Evolutionary conservation across 2,797 vertebrate species (phyloP).

Genomic region (Dermochelys coriacea): DNA sequence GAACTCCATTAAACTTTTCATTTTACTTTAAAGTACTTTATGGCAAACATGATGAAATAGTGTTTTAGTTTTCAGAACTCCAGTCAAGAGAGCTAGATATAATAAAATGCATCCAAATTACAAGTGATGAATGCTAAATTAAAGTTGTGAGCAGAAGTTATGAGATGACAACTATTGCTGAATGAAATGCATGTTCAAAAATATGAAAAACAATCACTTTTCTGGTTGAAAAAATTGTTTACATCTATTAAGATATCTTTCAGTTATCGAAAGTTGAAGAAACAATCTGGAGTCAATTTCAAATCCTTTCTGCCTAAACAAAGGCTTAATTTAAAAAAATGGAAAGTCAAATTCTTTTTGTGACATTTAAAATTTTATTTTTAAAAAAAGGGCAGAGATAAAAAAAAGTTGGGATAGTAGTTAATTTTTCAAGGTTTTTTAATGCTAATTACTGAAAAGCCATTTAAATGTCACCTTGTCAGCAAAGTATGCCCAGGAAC

Average conservation of each 20-base stretch:
- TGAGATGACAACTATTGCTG: constrained; percentile 6
- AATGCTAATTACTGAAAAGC: constrained; percentile 59
- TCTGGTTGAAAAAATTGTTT: not conserved
- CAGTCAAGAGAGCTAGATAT: not conserved
- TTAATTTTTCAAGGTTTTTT: constrained; percentile 43
- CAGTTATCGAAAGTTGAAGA: not conserved
- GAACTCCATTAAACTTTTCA: constrained; percentile 32
- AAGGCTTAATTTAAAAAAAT: not conserved
- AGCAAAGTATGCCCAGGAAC: not conserved
- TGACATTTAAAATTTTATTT: not conserved
- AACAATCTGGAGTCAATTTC: not conserved
- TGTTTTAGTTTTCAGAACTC: constrained; percentile 31
- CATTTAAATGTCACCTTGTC: constrained; percentile 59
- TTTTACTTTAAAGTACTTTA: constrained; percentile 39
- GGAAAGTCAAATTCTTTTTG: not conserved
- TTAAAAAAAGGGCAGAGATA: constrained; percentile 45
- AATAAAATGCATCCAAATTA: not conserved
- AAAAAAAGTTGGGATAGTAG: constrained; percentile 41
- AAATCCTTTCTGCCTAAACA: not conserved
- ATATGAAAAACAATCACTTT: not conserved
- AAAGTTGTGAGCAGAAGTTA: constrained; percentile 52
- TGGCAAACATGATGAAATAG: constrained; percentile 17
- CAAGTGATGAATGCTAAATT: constrained; percentile 36
- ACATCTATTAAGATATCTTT: not conserved
- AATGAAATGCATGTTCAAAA: not conserved